phyloP scores from a whole-genome alignment of 2,888 invertebrate species.

The Rhamnusium bicolor region DNA sequence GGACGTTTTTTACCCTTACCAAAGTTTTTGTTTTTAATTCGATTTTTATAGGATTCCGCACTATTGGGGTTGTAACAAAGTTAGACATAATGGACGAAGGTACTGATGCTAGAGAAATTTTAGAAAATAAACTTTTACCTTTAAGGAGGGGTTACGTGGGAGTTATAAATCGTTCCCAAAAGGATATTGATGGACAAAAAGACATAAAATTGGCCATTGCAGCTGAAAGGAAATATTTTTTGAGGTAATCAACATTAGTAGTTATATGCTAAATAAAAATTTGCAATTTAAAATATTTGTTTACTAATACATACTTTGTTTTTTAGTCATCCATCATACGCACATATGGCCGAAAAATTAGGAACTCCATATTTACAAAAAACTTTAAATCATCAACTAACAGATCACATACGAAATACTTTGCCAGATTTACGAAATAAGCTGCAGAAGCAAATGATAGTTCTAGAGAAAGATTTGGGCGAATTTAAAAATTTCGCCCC shows the following conservation, averaged over 20 bases:
- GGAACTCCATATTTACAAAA: conserved; percentile 98
- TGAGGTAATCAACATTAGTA: conserved; percentile 75
- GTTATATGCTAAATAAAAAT: background rate
- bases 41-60: conserved; percentile 83
- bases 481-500: conserved; percentile 99
- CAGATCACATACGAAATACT: conserved; percentile 98
- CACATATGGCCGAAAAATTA: conserved; percentile 96
- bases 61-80: conserved; percentile 99
- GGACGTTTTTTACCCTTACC: no score
- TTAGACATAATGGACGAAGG: conserved; percentile 99
- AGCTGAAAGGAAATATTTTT: conserved; percentile 98
- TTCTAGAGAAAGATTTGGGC: conserved; percentile 98
- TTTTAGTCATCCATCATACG: conserved; percentile 91
- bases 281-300: background rate
- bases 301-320: conserved; percentile 13
- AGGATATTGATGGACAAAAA: conserved; percentile 98
- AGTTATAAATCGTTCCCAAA: conserved; percentile 98
- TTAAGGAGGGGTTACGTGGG: conserved; percentile 97
- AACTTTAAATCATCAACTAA: conserved; percentile 97
- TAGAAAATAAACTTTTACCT: conserved; percentile 97
- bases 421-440: conserved; percentile 95
- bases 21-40: no score
- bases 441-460: conserved; percentile 94
- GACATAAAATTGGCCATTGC: conserved; percentile 95
- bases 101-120: conserved; percentile 97